These are phyloP conservation scores for Oplegnathus fasciatus DNA, from an alignment of 2,113 vertebrate species.

Conservation along the genomic window DNA sequence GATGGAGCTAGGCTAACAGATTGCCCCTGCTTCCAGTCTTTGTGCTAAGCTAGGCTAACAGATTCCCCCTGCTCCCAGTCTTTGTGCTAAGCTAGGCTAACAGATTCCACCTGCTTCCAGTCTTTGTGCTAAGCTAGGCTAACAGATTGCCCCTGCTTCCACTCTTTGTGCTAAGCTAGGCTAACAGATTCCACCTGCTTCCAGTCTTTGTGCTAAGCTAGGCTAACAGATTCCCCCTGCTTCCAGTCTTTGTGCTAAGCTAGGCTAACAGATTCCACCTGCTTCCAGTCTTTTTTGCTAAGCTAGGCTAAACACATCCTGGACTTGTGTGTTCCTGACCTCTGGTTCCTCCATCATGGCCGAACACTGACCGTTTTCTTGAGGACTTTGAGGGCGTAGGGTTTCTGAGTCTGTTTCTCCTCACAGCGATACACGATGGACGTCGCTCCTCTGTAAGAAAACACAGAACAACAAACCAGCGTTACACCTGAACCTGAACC, in stretches of 20 bases:
- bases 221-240: too few species aligned
- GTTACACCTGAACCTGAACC: not conserved
- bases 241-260: not conserved
- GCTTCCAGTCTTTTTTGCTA: not conserved
- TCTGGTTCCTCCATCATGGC: not conserved
- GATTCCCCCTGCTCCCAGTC: too few species aligned
- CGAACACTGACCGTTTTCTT: conserved; percentile 90
- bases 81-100: too few species aligned
- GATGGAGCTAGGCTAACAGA: too few species aligned
- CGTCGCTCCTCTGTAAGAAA: conserved; percentile 87
- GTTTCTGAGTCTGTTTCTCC: conserved; percentile 88
- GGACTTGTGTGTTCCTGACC: not conserved
- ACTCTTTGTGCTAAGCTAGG: too few species aligned
- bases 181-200: too few species aligned
- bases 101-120: too few species aligned
- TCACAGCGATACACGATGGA: conserved; percentile 90
- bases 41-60: too few species aligned
- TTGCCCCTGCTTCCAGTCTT: too few species aligned
- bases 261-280: not conserved
- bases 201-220: too few species aligned
- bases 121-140: too few species aligned
- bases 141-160: too few species aligned
- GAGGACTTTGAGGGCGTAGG: conserved; percentile 89
- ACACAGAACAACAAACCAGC: conserved; percentile 4
- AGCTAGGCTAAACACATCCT: not conserved